phyloP scores from a whole-genome alignment of 2,797 vertebrate species.

The Scomberomorus guttatus region DNA sequence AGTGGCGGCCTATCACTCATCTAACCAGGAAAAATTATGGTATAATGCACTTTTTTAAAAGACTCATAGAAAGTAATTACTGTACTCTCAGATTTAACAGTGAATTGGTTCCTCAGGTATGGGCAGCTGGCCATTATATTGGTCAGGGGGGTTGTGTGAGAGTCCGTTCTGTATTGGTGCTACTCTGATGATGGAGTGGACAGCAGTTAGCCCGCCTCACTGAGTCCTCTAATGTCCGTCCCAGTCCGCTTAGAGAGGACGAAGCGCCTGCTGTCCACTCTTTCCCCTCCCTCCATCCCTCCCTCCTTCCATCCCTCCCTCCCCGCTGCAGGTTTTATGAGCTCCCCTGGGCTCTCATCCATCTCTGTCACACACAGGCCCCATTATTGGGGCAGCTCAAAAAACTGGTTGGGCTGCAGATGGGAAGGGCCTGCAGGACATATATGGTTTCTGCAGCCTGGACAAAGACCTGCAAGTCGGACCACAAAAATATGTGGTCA shows the following conservation, averaged over 20 bases:
- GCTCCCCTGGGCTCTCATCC: slow-evolving; percentile 90
- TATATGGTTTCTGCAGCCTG: slow-evolving; percentile 82
- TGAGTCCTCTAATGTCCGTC: slow-evolving; percentile 84
- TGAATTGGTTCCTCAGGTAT: slow-evolving; percentile 57
- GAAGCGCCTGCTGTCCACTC: slow-evolving; percentile 86
- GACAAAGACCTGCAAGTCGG: slow-evolving; percentile 81
- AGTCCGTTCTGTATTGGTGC: slow-evolving; percentile 64
- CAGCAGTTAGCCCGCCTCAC: slow-evolving; percentile 83
- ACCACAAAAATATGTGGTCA: slow-evolving; percentile 74
- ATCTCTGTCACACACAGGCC: slow-evolving; percentile 90
- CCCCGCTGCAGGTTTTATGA: slow-evolving; percentile 88
- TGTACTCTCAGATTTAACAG: slow-evolving; percentile 44
- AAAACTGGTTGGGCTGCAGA: slow-evolving; percentile 85
- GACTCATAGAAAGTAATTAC: slow-evolving; percentile 48
- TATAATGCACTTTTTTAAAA: slow-evolving; percentile 33
- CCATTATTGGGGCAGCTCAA: slow-evolving; percentile 87
- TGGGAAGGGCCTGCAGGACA: slow-evolving; percentile 86
- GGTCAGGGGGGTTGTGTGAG: slow-evolving; percentile 38
- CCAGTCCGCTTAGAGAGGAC: slow-evolving; percentile 79
- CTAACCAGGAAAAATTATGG: slow-evolving; percentile 30
- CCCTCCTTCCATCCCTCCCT: slow-evolving; percentile 67
- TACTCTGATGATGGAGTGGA: slow-evolving; percentile 84
- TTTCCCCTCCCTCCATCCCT: slow-evolving; percentile 64
- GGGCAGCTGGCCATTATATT: slow-evolving; percentile 66
- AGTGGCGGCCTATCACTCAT: slow-evolving; percentile 52